A percentile compares a stretch with the other conserved stretches of the same genome.
Evolutionary conservation across 2,797 vertebrate species (phyloP).

Genomic region (Crenuchus spilurus): DNA sequence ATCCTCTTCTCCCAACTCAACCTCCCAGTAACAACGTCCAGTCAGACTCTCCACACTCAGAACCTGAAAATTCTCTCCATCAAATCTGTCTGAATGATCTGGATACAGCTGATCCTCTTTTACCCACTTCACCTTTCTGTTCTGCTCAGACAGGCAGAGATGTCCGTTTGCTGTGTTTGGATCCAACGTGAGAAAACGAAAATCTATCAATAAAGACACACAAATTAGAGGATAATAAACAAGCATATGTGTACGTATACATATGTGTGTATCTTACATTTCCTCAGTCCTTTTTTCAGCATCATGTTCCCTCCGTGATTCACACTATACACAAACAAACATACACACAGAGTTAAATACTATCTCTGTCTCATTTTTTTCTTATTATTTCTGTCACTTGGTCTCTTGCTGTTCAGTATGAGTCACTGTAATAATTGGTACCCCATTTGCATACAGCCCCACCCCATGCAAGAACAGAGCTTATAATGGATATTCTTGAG

Average conservation of each 20-base stretch:
- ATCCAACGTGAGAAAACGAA: constrained; percentile 33
- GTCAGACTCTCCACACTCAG: constrained; percentile 37
- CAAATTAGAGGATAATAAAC: constrained; percentile 13
- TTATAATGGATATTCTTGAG: too few relatives aligned
- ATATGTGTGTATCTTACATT: too few relatives aligned
- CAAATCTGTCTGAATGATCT: constrained; percentile 36
- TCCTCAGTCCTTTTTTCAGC: too few relatives aligned
- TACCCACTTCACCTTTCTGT: not conserved
- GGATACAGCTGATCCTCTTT: constrained; percentile 14
- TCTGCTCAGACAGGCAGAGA: constrained; percentile 21
- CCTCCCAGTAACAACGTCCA: constrained; percentile 48
- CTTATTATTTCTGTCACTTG: too few relatives aligned
- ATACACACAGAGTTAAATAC: too few relatives aligned
- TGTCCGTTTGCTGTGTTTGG: constrained; percentile 37
- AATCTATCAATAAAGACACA: constrained; percentile 8
- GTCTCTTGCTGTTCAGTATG: too few relatives aligned
- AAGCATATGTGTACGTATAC: not conserved
- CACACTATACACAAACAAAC: too few relatives aligned
- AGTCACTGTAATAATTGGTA: too few relatives aligned
- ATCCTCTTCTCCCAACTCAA: constrained; percentile 16
- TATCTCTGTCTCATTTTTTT: too few relatives aligned
- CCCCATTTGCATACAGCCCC: too few relatives aligned
- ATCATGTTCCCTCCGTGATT: too few relatives aligned
- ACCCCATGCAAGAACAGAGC: too few relatives aligned
- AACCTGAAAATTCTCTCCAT: constrained; percentile 12